These are phyloP conservation scores for Meandrina meandrites DNA, from an alignment of 92 coral and sea anemone genomes.

Conservation along the genomic window DNA sequence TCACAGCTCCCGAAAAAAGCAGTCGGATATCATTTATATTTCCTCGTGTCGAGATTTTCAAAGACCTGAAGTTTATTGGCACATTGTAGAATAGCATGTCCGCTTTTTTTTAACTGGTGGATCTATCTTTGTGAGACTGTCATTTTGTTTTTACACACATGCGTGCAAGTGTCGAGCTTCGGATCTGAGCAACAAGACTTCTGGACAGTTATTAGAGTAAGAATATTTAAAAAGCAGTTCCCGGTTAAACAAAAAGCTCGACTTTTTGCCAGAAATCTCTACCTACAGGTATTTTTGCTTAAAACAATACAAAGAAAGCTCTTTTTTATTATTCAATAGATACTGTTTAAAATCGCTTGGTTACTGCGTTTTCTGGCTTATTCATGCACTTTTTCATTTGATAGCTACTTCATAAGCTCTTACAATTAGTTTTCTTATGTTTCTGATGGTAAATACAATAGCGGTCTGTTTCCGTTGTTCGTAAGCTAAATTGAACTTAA, in stretches of 20 bases:
- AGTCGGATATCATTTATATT: background rate
- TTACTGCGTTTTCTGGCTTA: conserved; percentile 18
- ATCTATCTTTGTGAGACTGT: too few relatives aligned
- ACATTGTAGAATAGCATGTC: background rate
- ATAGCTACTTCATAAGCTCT: background rate
- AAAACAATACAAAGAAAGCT: background rate
- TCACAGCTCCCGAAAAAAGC: background rate
- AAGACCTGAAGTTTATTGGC: background rate
- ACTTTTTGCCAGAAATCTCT: background rate
- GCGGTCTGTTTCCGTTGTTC: background rate
- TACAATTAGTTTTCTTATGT: background rate
- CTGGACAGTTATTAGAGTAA: background rate
- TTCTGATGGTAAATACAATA: background rate
- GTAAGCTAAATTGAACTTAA: background rate
- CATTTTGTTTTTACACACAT: too few relatives aligned
- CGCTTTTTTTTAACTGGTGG: background rate
- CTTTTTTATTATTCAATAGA: conserved; percentile 16
- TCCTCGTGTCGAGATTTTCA: background rate
- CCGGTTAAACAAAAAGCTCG: background rate
- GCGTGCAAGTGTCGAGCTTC: background rate
- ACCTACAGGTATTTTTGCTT: background rate
- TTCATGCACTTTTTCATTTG: background rate
- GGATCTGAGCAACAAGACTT: background rate
- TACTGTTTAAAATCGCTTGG: conserved; percentile 3
- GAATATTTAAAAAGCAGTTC: background rate